phyloP scores from a whole-genome alignment of 1,140 invertebrate species.

The Adoxophyes honmai region DNA sequence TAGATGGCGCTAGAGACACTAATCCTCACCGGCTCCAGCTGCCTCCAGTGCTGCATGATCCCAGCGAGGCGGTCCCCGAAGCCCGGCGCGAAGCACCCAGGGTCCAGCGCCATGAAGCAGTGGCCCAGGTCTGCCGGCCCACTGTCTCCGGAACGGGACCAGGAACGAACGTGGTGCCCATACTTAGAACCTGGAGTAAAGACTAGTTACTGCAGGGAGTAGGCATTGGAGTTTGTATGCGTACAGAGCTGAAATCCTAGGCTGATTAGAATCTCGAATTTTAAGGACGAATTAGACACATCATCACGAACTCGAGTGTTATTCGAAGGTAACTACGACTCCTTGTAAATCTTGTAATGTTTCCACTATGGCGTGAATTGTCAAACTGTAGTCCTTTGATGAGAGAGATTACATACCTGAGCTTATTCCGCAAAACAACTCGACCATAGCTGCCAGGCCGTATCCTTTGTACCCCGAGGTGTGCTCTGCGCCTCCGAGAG shows the following conservation, averaged over 20 bases:
- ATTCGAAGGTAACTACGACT: too few species aligned
- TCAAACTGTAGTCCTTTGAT: too few species aligned
- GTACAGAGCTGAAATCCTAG: too few species aligned
- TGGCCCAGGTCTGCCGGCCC: slow-evolving; percentile 90
- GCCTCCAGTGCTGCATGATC: slow-evolving; percentile 77
- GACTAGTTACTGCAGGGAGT: too few species aligned
- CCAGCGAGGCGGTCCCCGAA: slow-evolving; percentile 86
- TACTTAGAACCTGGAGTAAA: slow-evolving; percentile 76
- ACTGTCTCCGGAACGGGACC: slow-evolving; percentile 80
- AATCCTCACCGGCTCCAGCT: slow-evolving; percentile 64
- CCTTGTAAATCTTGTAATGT: too few species aligned
- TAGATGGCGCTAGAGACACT: too few species aligned
- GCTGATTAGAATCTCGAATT: too few species aligned
- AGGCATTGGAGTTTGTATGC: too few species aligned
- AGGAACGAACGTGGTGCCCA: slow-evolving; percentile 85
- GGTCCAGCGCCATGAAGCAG: slow-evolving; percentile 94
- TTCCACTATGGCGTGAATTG: too few species aligned
- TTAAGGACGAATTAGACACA: too few species aligned
- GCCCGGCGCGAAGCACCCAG: slow-evolving; percentile 87
- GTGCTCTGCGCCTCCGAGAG: slow-evolving; percentile 88
- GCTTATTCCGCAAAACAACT: slow-evolving; percentile 87
- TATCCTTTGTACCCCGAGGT: slow-evolving; percentile 95
- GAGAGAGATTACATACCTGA: slow-evolving; percentile 63
- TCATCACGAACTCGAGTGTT: too few species aligned
- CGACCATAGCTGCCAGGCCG: slow-evolving; percentile 91